Evolutionary conservation across 2,113 vertebrate species (phyloP), one percentile per base, ranked within the genome.

Genomic region (Amazona vittata): DNA sequence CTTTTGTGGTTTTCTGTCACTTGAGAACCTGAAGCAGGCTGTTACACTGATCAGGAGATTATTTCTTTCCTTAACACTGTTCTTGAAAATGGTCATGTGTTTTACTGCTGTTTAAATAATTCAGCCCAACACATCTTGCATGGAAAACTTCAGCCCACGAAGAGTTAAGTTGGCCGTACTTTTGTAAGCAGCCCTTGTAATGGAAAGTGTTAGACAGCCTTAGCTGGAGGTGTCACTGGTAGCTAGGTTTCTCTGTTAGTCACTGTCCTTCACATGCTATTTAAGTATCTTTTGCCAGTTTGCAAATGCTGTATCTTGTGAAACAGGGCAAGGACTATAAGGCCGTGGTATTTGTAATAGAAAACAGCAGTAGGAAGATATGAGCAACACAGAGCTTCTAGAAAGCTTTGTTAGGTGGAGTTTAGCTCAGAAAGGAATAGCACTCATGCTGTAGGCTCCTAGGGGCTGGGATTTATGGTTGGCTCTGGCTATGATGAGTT

Each of bases 181-280:
- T 70, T 79, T 83, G 69, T 81, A 64, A 90, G 87, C 85, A 79
- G 86, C 47, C 57, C 37, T 73, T 78, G 92, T 89, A 93, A 87
- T 89, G 96, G 96, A 92, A 96, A 94, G 80, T 89, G 86, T 97
- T 95, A 89, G 91, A 52, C 69, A 60, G 68, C 25, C 89, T 74
- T 88, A 67, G 90, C 94, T 90, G 90, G 83, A 94, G 93, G 88
- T 96, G 94, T 89, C 64, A 13, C 73, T 92, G 92, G 63, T 77
- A 88, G 79, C 68, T 86, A 14, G 37, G 39, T 70, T 84, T 47
- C 78, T 93, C 88, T 83, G 18, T 94, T 94, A 92, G 60, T 96
- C 95, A 94, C 90, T 82, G 59, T 87, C 95, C 92, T 92, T 89
- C 91, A 91, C 28, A 6, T 71, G 41, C 77, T 87, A 9, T 85